These are phyloP conservation scores for Oreochromis tanganicae DNA, from an alignment of 2,113 vertebrate species.

Conservation along the genomic window DNA sequence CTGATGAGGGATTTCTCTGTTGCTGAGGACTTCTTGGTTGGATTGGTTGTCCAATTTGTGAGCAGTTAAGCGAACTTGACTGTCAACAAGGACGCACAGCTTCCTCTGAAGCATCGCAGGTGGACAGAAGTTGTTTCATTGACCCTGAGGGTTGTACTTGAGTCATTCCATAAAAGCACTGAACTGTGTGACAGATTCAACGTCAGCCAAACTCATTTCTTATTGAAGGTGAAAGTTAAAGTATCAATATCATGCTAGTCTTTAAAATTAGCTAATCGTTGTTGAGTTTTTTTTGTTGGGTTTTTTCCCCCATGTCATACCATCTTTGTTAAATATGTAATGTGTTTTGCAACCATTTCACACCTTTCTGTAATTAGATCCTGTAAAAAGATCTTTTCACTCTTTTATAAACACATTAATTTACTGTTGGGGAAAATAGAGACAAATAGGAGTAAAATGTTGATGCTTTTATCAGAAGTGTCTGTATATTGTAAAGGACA, in stretches of 20 bases:
- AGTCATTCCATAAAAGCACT: background rate
- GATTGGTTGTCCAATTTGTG: background rate
- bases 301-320: background rate
- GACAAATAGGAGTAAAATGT: background rate
- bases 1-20: constrained; percentile 51
- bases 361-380: background rate
- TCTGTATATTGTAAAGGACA: background rate
- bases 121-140: background rate
- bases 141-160: background rate
- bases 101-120: background rate
- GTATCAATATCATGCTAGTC: background rate
- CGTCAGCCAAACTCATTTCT: background rate
- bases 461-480: background rate
- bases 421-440: background rate
- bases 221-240: background rate
- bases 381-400: background rate
- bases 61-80: background rate
- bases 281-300: background rate
- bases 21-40: background rate
- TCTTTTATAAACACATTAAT: background rate
- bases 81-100: background rate
- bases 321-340: background rate
- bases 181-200: background rate
- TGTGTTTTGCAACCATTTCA: background rate
- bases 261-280: background rate